Evolutionary conservation across 2,888 invertebrate genomes (phyloP).

Genomic region (Aelia acuminata): DNA sequence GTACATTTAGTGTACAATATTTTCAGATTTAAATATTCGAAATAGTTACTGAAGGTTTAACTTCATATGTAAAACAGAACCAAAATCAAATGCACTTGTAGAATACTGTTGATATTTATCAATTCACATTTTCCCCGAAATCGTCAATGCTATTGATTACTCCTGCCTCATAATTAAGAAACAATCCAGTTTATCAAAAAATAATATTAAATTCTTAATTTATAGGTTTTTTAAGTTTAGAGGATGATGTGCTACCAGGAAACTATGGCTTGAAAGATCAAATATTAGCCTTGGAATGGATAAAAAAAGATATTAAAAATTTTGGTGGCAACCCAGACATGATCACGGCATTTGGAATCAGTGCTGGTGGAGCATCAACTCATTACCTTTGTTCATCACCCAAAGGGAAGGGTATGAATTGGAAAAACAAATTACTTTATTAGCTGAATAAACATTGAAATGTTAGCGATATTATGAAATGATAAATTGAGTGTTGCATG

Average conservation of each 20-base stretch:
- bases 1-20: no score
- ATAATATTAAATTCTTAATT: background rate
- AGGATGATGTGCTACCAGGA: conserved; percentile 30
- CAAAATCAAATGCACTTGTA: no score
- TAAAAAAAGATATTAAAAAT: conserved; percentile 27
- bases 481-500: no score
- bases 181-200: background rate
- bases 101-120: no score
- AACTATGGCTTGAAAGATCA: conserved; percentile 47
- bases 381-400: conserved; percentile 48
- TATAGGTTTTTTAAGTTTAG: conserved; percentile 43
- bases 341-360: conserved; percentile 49
- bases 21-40: no score
- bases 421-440: no score
- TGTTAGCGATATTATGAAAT: no score
- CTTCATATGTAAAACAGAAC: no score
- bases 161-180: background rate
- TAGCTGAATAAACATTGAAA: no score
- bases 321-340: conserved; percentile 52
- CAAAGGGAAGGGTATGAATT: background rate
- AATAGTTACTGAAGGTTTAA: no score
- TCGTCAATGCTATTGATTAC: no score
- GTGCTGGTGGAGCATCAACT: conserved; percentile 51
- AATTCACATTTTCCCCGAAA: no score
- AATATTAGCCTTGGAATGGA: conserved; percentile 40